Evolutionary conservation across 2,797 vertebrate genomes (phyloP).

Genomic region (Sphenodon punctatus): DNA sequence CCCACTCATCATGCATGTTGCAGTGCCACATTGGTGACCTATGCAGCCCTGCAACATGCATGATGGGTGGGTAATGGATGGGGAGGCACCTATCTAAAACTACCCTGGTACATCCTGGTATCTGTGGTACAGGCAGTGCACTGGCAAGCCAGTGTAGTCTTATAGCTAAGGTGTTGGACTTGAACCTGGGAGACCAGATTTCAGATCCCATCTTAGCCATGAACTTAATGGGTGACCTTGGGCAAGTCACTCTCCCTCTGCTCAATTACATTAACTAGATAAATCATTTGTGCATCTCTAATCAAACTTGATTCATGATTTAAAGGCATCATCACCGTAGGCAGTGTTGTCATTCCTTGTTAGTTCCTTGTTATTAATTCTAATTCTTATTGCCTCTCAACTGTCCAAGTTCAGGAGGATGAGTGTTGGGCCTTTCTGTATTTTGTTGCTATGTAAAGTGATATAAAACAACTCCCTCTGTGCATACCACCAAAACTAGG

Average conservation of each 20-base stretch:
- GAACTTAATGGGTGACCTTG: background rate
- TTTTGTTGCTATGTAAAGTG: conserved; percentile 70
- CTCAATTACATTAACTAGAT: background rate
- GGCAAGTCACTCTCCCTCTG: background rate
- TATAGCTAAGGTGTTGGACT: background rate
- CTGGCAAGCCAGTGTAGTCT: too few relatives aligned
- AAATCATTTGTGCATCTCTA: conserved; percentile 41
- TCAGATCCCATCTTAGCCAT: background rate
- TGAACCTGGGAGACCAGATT: background rate
- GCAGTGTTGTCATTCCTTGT: conserved; percentile 50
- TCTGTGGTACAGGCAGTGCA: too few relatives aligned
- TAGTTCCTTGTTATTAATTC: conserved; percentile 57
- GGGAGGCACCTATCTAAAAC: too few relatives aligned
- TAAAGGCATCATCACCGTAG: conserved; percentile 16
- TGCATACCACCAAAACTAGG: conserved; percentile 45
- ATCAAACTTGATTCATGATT: conserved; percentile 34
- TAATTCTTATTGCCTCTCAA: conserved; percentile 46
- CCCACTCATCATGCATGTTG: too few relatives aligned
- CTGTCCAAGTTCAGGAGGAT: conserved; percentile 7
- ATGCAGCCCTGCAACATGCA: too few relatives aligned
- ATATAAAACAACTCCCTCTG: conserved; percentile 68
- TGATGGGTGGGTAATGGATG: too few relatives aligned
- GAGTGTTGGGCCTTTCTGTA: conserved; percentile 39
- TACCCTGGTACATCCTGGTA: too few relatives aligned
- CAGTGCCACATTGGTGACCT: too few relatives aligned